Percentiles rank a stretch among this genome's conserved stretches.
These are phyloP conservation scores for Torymus auratus DNA, from an alignment of 2,888 invertebrate species.

Conservation along the genomic window DNA sequence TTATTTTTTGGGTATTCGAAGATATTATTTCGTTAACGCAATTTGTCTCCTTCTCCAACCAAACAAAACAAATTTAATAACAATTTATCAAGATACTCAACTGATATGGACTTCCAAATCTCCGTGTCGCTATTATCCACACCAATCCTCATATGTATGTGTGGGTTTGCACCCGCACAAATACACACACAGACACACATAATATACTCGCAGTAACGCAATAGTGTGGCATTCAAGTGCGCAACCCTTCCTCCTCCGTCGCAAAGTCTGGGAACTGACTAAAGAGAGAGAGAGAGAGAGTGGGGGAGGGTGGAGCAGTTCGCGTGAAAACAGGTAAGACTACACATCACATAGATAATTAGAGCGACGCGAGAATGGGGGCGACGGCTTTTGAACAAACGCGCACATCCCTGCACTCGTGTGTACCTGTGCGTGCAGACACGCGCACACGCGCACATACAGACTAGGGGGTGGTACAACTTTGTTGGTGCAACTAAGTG, in stretches of 20 bases:
- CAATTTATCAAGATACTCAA: conserved; percentile 18
- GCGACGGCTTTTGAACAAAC: conserved; percentile 44
- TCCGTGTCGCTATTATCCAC: too few relatives aligned
- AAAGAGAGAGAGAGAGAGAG: too few relatives aligned
- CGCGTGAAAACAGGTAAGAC: conserved; percentile 43
- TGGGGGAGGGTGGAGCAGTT: conserved; percentile 5
- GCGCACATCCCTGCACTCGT: not conserved
- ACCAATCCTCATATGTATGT: too few relatives aligned
- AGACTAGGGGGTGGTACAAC: conserved; percentile 5
- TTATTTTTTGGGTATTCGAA: too few relatives aligned
- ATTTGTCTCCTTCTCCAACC: too few relatives aligned
- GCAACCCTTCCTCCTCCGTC: not conserved
- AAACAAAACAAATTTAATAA: not conserved
- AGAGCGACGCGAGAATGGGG: conserved; percentile 25
- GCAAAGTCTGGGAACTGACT: conserved; percentile 10
- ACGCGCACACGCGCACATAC: not conserved
- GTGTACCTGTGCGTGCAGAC: not conserved
- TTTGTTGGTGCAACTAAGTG: conserved; percentile 33
- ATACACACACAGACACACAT: not conserved
- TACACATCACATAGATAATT: conserved; percentile 52
- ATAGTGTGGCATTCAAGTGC: conserved; percentile 39
- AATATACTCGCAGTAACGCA: conserved; percentile 10
- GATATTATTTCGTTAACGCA: too few relatives aligned
- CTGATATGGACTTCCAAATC: too few relatives aligned
- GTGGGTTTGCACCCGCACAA: too few relatives aligned